Base-by-base conservation (phyloP, 2,113 vertebrate genomes). In the Gambusia holbrooki region DNA sequence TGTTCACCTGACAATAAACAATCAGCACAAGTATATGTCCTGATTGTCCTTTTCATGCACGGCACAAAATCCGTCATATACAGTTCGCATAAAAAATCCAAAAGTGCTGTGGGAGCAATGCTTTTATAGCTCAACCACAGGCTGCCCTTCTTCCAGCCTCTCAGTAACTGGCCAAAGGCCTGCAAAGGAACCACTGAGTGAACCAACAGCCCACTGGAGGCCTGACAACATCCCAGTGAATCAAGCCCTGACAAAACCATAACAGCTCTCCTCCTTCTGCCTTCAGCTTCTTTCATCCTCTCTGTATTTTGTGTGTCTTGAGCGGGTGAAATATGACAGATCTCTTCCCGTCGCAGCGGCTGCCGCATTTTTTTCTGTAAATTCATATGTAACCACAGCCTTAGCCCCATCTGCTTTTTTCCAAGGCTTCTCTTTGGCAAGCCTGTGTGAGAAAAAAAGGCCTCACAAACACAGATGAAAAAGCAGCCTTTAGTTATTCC, bases 351-450 rank as follows among this genome's bases (percentile, higher is more conserved):
- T 82, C 63, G 66, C 81, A 81, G 81, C 62, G 88, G 58, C 86
- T 80, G 82, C 69, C 84, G 71, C 84, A 84, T 83, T 91, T 89
- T 37, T 37, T 92, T 90, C 80, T 85, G 72, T 65, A 78, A 73
- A 89, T 87, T 85, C 84, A 87, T 84, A 84, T 84, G 79, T 71
- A 92, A 88, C 90, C 89, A 79, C 87, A 91, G 84, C 82, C 80
- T 81, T 68, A 79, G 82, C 75, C 82, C 51, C 82, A 86, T 89
- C 84, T 89, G 85, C 81, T 89, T 90, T 87, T 83, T 90, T 83
- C 77, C 68, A 5, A 65, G 65, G 45, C 9, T 73, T 71, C 81
- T 45, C 73, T 86, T 76, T 77, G 40, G 76, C n/a, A 32, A 69
- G 69, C 58, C 48, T 48, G 73, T 86, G 83, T 84, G 77, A 85